Conservation (phyloP, 2,888 invertebrate genomes). For the Mimas tiliae region DNA sequence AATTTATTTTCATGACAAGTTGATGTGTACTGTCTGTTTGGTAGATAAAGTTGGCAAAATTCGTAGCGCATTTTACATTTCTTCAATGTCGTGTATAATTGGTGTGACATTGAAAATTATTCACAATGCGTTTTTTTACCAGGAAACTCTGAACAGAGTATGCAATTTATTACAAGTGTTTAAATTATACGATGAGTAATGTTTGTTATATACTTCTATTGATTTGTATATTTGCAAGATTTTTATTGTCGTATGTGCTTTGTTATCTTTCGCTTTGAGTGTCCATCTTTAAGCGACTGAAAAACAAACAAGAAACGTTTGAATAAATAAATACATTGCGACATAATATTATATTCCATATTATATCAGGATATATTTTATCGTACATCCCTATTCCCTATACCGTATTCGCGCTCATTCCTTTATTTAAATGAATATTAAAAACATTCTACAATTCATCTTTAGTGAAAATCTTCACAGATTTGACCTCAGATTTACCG, state of each 20-base stretch:
- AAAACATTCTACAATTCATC: neutral
- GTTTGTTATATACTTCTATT: neutral
- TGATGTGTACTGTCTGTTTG: constrained; percentile 56
- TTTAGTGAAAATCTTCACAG: constrained; percentile 22
- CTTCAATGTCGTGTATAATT: constrained; percentile 63
- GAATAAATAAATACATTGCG: too few species aligned
- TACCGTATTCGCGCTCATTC: neutral
- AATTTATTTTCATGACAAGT: constrained; percentile 56
- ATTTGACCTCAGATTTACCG: constrained; percentile 6
- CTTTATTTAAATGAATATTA: neutral
- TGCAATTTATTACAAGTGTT: neutral
- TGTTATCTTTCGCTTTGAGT: too few species aligned
- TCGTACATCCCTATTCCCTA: too few species aligned
- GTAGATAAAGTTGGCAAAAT: constrained; percentile 50
- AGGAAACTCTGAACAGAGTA: neutral
- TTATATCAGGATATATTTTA: too few species aligned
- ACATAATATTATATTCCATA: too few species aligned
- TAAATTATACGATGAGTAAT: neutral
- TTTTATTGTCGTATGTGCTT: neutral
- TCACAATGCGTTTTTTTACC: constrained; percentile 10
- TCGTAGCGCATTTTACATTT: constrained; percentile 47
- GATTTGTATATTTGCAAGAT: neutral
- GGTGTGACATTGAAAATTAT: constrained; percentile 19
- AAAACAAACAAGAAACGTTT: too few species aligned
- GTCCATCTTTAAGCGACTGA: too few species aligned